These are phyloP conservation scores for Brachypodius melanocephalos DNA, from an alignment of 2,113 vertebrate genomes.

Conservation along the genomic window DNA sequence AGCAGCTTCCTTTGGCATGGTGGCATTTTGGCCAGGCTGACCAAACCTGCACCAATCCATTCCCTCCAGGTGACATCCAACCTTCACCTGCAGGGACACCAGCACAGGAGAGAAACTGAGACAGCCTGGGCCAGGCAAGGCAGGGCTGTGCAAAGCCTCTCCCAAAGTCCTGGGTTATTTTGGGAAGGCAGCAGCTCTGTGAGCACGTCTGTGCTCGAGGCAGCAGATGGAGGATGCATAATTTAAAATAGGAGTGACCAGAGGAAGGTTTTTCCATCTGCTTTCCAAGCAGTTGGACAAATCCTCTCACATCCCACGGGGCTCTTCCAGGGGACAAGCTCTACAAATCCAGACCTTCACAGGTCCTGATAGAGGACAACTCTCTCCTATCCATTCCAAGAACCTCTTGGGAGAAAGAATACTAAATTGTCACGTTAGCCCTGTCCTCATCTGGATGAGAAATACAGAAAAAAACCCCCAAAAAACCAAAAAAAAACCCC, in stretches of 20 bases:
- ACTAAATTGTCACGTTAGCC: not conserved
- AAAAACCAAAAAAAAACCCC: not conserved
- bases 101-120: not conserved
- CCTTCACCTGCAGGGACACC: not conserved
- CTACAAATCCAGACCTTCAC: not conserved
- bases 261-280: constrained; percentile 9
- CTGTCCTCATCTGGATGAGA: not conserved
- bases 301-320: not conserved
- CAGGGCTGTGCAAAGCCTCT: not conserved
- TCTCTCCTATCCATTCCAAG: not conserved
- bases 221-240: constrained; percentile 58
- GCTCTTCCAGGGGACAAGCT: not conserved
- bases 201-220: not conserved
- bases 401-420: not conserved
- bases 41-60: not conserved
- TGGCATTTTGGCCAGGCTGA: not conserved
- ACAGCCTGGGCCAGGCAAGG: not conserved
- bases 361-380: not conserved
- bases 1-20: not conserved
- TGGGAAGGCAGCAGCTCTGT: not conserved
- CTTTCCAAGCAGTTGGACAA: not conserved
- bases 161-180: not conserved
- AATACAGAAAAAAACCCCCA: not conserved
- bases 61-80: not conserved
- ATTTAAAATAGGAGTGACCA: constrained; percentile 42